Evolutionary conservation across 1,140 invertebrate species (phyloP), one percentile per base, ranked within the genome.

Genomic region (Ooceraea biroi): DNA sequence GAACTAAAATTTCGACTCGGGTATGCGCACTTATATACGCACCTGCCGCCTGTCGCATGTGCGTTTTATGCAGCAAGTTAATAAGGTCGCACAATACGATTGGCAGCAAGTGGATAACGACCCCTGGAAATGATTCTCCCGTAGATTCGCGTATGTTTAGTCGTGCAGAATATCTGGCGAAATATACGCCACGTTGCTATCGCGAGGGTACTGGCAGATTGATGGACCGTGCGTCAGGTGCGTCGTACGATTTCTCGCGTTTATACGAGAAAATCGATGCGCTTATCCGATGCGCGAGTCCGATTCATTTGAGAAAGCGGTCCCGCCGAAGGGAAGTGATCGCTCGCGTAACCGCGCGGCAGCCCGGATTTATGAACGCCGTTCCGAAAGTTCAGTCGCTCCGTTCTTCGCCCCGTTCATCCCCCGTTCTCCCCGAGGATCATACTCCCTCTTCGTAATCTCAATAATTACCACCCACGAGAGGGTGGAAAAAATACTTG

Each of bases 21-120:
- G 69, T 61, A 52, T 46, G 19, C 44, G 50, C 46, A 30, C 46
- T 10, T 44, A 36, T 11, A 27, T 14, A 57, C 30, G 50, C 12
- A 41, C 50, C 44, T 41, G 66, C 44, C 22, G 10, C 19, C 12
- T 5, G n/a, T 5, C 36, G n/a, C 2, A 30, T 10, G 58, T 41
- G 77, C 36, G 52, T 82, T 87, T 87, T 87, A 87, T 41, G 52
- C 48, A 55, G 36, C 11, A 82, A 82, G 61, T 82, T 86, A 86
- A 86, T 82, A 86, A 85, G 85, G 17, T 85, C 61, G 76, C 73
- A 44, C 74, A 68, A 66, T 61, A 80, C 27, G 58, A 85, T 85
- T 68, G 52, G 50, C 27, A 71, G 30, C 36, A 63, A 68, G n/a
- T 69, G 36, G 52, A 63, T 60, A 86, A 86, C 74, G 25, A 25